Evolutionary conservation across 2,797 vertebrate species (phyloP).

Genomic region (Leptoclinus maculatus): DNA sequence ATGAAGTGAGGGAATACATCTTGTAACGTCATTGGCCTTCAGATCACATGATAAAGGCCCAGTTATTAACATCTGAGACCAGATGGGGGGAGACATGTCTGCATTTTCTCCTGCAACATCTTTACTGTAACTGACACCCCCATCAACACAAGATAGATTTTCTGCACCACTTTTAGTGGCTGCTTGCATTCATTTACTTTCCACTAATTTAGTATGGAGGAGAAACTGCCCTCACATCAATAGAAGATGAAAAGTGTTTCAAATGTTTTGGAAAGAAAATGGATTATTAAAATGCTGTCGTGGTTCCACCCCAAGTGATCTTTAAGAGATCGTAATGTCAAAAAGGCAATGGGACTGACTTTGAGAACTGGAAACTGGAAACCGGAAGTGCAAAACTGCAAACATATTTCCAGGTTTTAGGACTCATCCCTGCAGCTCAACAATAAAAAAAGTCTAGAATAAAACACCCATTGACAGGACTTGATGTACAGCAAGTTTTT

Average conservation of each 20-base stretch:
- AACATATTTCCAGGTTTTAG: not conserved
- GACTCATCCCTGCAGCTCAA: not conserved
- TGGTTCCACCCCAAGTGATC: too few species aligned
- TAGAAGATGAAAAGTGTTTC: not conserved
- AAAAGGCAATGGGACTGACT: too few species aligned
- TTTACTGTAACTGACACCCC: not conserved
- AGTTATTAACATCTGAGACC: not conserved
- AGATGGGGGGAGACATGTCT: conserved; percentile 17
- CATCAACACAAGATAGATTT: not conserved
- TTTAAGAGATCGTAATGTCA: too few species aligned
- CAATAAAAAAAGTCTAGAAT: not conserved
- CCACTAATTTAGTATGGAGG: not conserved
- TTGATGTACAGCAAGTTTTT: conserved; percentile 32
- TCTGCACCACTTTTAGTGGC: not conserved
- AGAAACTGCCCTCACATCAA: not conserved
- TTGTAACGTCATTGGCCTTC: not conserved
- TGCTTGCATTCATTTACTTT: not conserved
- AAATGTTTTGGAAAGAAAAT: not conserved
- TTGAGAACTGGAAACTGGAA: not conserved
- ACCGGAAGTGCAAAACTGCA: not conserved
- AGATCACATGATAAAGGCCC: not conserved
- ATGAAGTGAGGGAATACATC: not conserved
- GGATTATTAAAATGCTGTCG: not conserved
- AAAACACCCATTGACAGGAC: not conserved
- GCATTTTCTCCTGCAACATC: not conserved